Base-by-base conservation (phyloP, 2,797 vertebrate genomes). In the Myotis pilosus region DNA sequence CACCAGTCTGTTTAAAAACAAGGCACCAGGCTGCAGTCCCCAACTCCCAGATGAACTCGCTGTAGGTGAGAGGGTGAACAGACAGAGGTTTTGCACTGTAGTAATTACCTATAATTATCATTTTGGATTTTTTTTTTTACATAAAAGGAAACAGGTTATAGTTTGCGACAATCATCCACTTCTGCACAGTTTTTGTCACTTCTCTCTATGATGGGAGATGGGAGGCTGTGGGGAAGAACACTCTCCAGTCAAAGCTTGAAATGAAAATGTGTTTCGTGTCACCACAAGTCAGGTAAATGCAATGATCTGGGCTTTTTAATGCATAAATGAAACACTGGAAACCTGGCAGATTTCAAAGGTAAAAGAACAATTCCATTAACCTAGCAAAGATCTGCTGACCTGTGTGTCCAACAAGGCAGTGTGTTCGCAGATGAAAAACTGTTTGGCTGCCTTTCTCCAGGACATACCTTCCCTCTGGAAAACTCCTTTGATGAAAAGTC, bases 121-220 rank as follows among this genome's bases (percentile, higher is more conserved):
- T 95, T 95, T 20, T 20, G 66, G 72, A 69, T 79, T 9, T 44
- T 96, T 44, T 96, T 93, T 97, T 97, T 94, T 85, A 97, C 95
- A 97, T 96, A 66, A 97, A 98, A 97, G 83, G 19, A 95, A 97
- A 64, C 20, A 89, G 41, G 47, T 75, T 93, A 93, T 96, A 96
- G 95, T 93, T 96, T 88, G 81, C 91, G 94, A 83, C 96, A 95
- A 97, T 69, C 95, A 97, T 86, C 76, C 86, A 96, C 49, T 87
- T 95, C 87, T 0, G 7, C 0, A 2, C 76, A 91, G 33, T 82
- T 98, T 97, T 89, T 96, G 79, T 89, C 96, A 95, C 94, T 97
- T 97, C 76, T 55, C 41, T 36, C 94, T 96, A 16, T 11, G 91
- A 89, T 38, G 69, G 83, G 83, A 68, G 75, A 60, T n/a, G 25